Conservation (phyloP, 2,888 invertebrate species). For the Melieria omissa region DNA sequence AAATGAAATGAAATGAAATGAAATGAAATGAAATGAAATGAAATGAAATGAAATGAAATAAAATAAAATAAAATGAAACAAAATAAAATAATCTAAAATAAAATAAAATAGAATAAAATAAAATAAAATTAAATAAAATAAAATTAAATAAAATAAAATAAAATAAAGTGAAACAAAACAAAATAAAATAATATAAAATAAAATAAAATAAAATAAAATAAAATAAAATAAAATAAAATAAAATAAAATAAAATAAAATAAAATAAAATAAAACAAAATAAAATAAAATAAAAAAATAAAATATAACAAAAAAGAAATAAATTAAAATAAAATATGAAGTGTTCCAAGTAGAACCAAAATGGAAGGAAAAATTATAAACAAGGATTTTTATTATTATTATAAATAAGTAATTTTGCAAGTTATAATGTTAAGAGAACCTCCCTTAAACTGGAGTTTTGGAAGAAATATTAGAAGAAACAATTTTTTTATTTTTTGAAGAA, state of each 20-base stretch:
- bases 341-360: background rate
- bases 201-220: background rate
- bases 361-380: background rate
- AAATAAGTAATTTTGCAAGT: too few species aligned
- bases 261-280: background rate
- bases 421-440: too few species aligned
- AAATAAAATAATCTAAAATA: background rate
- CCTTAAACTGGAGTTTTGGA: too few species aligned
- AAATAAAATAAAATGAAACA: background rate
- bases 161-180: background rate
- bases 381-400: background rate
- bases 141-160: background rate
- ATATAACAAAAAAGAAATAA: background rate
- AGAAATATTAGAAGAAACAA: too few species aligned
- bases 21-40: background rate
- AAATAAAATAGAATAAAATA: background rate
- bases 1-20: background rate
- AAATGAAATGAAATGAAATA: background rate
- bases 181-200: background rate
- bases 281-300: background rate
- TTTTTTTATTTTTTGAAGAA: too few species aligned
- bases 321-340: background rate
- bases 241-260: background rate
- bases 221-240: background rate
- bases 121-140: slow-evolving; percentile 2